Evolutionary conservation across 2,113 vertebrate genomes (phyloP), one percentile per base, ranked within the genome.

Genomic region (Dasypus novemcinctus): DNA sequence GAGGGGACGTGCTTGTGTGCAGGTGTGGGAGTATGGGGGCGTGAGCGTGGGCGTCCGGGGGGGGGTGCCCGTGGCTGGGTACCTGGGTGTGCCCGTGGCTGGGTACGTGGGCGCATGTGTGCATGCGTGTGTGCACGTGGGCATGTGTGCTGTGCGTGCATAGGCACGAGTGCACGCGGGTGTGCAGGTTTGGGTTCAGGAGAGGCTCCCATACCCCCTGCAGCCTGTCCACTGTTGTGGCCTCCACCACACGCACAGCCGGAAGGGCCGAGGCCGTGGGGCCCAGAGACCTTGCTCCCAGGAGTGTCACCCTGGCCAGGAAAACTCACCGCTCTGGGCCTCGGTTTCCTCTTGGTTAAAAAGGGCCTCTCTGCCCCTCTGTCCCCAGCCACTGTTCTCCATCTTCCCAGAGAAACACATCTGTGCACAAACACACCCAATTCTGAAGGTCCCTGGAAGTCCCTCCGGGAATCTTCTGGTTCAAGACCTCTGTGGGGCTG

Each of bases 11-110:
- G 46, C 38, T 0, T 7, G 7, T 21, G 6, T n/a, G 2, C 13
- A 3, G 38, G 9, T 27, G 4, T 0, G 7, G n/a, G n/a, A n/a
- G n/a, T 27, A 20, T 21, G 25, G 43, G 5, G 0, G 4, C 6
- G 21, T 6, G 15, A 0, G 5, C 17, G 2, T 14, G 2, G 9
- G 1, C 5, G 12, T 57, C 15, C 18, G 54, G 18, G 54, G 4
- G 4, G 15, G 54, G 12, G 54, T 57, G 17, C 17, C 12, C 17
- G 14, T 57, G 49, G 49, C 49, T 57, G 15, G 15, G 54, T 14
- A 18, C 4, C 15, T 18, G 17, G 15, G 54, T 18, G 18, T 18
- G 54, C 54, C 1, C 18, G 54, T 57, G 54, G 15, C 14, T 57
- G 54, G 14, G 17, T 18, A 57, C 54, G 14, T 57, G 54, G 3